phyloP scores from a whole-genome alignment of 2,888 invertebrate species.

The Boloria selene region DNA sequence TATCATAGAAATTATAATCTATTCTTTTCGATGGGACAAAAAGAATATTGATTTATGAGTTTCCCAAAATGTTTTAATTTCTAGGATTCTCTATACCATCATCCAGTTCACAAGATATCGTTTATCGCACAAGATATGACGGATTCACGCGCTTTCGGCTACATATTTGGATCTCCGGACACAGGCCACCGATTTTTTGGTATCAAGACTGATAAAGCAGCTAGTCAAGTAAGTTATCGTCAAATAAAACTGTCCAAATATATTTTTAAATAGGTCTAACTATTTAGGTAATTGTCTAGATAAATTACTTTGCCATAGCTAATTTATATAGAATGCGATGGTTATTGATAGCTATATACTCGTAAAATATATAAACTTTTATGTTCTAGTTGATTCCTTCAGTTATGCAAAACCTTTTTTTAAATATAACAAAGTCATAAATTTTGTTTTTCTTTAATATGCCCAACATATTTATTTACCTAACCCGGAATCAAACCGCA shows the following conservation, averaged over 20 bases:
- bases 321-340: too few relatives aligned
- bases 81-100: constrained; percentile 96
- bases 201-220: constrained; percentile 99
- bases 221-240: constrained; percentile 87
- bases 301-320: too few relatives aligned
- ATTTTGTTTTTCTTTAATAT: too few relatives aligned
- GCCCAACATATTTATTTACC: too few relatives aligned
- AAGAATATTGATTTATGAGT: not conserved
- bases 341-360: too few relatives aligned
- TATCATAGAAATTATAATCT: too few relatives aligned
- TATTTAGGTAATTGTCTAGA: too few relatives aligned
- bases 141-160: constrained; percentile 98
- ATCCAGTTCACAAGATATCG: constrained; percentile 99
- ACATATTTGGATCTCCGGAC: constrained; percentile 97
- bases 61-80: constrained; percentile 10
- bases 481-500: not conserved
- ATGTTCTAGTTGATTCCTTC: too few relatives aligned
- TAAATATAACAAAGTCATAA: too few relatives aligned
- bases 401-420: too few relatives aligned
- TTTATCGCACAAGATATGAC: constrained; percentile 99
- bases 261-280: not conserved
- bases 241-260: not conserved
- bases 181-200: constrained; percentile 99
- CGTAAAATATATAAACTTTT: too few relatives aligned
- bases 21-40: too few relatives aligned